Percentiles rank a stretch among this genome's conserved stretches.
phyloP scores from a whole-genome alignment of 2,888 invertebrate species.

The Stratiomys singularior region DNA sequence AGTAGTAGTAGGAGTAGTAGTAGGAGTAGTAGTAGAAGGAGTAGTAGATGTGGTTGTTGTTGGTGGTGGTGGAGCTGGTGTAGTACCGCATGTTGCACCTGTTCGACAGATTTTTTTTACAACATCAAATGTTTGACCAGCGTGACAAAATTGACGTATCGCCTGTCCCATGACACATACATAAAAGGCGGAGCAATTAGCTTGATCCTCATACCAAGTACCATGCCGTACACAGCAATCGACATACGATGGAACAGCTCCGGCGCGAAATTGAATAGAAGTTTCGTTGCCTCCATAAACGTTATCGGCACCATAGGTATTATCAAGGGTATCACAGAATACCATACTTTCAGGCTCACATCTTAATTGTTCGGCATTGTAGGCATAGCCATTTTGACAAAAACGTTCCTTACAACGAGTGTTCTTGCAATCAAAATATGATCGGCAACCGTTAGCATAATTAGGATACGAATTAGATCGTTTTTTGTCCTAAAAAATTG shows the following conservation, averaged over 20 bases:
- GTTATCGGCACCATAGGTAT: not conserved
- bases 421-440: slow-evolving; percentile 31
- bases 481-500: not conserved
- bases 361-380: not conserved
- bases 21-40: too few species aligned
- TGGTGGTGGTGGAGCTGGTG: not conserved
- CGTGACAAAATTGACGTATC: slow-evolving; percentile 23
- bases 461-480: not conserved
- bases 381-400: not conserved
- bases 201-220: slow-evolving; percentile 29
- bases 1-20: too few species aligned
- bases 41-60: too few species aligned
- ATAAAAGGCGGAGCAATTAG: slow-evolving; percentile 36
- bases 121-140: slow-evolving; percentile 34
- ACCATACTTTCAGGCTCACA: slow-evolving; percentile 21
- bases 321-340: slow-evolving; percentile 27
- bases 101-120: not conserved
- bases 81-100: slow-evolving; percentile 3
- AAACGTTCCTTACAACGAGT: slow-evolving; percentile 1
- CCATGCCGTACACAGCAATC: slow-evolving; percentile 25
- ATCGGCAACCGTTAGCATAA: slow-evolving; percentile 34
- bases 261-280: not conserved
- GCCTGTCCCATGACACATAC: slow-evolving; percentile 32
- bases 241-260: not conserved
- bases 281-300: not conserved